Evolutionary conservation across 1,140 invertebrate species (phyloP).

Genomic region (Cydia splendana): DNA sequence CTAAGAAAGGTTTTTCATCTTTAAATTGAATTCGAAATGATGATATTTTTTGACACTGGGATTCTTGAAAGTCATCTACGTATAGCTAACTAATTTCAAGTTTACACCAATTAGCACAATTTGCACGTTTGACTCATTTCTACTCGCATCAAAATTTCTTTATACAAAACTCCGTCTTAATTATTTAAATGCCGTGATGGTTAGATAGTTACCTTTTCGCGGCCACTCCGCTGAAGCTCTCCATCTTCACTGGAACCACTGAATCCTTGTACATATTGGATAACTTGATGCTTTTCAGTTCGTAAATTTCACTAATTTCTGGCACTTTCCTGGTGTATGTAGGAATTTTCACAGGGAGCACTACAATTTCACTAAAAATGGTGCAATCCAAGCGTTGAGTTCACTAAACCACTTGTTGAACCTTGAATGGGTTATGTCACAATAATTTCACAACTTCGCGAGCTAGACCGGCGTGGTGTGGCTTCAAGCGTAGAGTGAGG

Average conservation of each 20-base stretch:
- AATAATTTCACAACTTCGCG: slow-evolving; percentile 70
- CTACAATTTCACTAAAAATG: slow-evolving; percentile 32
- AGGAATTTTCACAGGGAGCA: slow-evolving; percentile 57
- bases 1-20: neutral
- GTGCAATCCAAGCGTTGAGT: slow-evolving; percentile 19
- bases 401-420: slow-evolving; percentile 23
- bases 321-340: slow-evolving; percentile 45
- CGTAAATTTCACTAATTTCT: slow-evolving; percentile 62
- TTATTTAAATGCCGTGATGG: neutral
- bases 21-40: neutral
- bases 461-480: slow-evolving; percentile 48
- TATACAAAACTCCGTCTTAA: neutral
- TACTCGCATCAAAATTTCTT: neutral
- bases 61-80: neutral
- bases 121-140: neutral
- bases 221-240: slow-evolving; percentile 67
- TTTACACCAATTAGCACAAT: neutral
- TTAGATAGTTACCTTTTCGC: slow-evolving; percentile 67
- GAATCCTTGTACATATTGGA: slow-evolving; percentile 69
- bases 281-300: slow-evolving; percentile 65
- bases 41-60: neutral
- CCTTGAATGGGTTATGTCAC: slow-evolving; percentile 61
- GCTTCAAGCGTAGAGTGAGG: slow-evolving; percentile 43
- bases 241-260: slow-evolving; percentile 68
- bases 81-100: neutral